A percentile compares a stretch with the other conserved stretches of the same genome.
These are phyloP conservation scores for Coluber constrictor DNA, from an alignment of 2,797 vertebrate species.

Conservation along the genomic window DNA sequence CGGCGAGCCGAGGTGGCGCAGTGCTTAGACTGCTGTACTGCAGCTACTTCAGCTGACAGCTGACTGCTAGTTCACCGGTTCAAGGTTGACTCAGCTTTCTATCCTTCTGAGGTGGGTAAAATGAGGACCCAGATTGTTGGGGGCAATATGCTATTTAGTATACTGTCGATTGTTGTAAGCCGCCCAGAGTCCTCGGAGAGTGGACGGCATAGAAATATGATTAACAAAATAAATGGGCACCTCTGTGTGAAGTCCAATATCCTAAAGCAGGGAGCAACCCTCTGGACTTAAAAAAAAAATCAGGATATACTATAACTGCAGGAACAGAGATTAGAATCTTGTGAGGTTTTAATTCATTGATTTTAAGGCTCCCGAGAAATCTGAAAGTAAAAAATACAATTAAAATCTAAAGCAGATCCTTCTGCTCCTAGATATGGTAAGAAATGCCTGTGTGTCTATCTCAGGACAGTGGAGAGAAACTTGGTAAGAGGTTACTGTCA, in stretches of 20 bases:
- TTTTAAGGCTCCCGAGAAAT: background rate
- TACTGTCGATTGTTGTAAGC: too few species aligned
- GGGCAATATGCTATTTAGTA: too few species aligned
- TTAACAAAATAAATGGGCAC: background rate
- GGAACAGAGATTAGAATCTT: background rate
- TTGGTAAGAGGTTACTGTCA: background rate
- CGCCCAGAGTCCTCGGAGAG: too few species aligned
- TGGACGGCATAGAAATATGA: too few species aligned
- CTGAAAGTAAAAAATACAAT: background rate
- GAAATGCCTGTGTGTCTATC: background rate
- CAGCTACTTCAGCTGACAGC: too few species aligned
- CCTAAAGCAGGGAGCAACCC: slow-evolving; percentile 16
- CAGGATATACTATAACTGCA: background rate
- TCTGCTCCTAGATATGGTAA: background rate
- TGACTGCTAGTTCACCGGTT: too few species aligned
- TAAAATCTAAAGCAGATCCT: background rate
- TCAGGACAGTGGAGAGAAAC: background rate
- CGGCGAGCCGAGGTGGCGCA: too few species aligned
- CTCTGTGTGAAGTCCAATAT: background rate
- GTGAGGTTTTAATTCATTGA: background rate
- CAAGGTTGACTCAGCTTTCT: too few species aligned
- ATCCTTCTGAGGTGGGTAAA: too few species aligned
- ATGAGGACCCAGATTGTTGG: too few species aligned
- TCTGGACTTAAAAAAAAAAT: background rate
- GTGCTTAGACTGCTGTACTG: too few species aligned